Evolutionary conservation across 2,888 invertebrate genomes (phyloP), one percentile per base, ranked within the genome.

Genomic region (Nymphalis urticae): DNA sequence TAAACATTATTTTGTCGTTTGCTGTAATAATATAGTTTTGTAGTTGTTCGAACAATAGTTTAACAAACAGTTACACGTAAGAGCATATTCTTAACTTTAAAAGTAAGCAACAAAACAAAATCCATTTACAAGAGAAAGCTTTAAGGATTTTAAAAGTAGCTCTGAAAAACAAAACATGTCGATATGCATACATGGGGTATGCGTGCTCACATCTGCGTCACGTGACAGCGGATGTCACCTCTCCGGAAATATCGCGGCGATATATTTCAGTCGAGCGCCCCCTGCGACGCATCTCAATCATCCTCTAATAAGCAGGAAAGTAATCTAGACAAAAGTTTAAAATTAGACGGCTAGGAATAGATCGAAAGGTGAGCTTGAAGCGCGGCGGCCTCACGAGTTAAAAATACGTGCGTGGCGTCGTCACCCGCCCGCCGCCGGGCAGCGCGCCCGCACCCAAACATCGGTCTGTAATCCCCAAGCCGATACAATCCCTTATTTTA

Each of bases 281-380:
- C 92, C 92, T 90, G 92, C 91, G 91, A 89, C 86, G 92, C 90
- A 82, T 86, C 87, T 91, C 88, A 89, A 90, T 91, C 90, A 90
- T 89, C 87, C 89, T 86, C 89, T 91, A 91, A 92, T 92, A 90
- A 91, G 90, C 85, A 88, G 90, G 88, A 90, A 89, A 90, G 90
- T 88, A 85, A 91, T 92, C 90, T 89, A 92, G 91, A 92, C 91
- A 92, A 90, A 91, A 88, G 90, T 91, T 88, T 91, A 91, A 88
- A 90, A 89, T 90, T 91, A 87, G 77, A 72, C 76, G 69, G 82
- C 81, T 86, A 85, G 83, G 83, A 92, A 92, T 92, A 92, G 90
- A 89, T 83, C 83, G 90, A 90, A 90, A 92, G 92, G 92, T 91
- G 91, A 90, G 91, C 89, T 89, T 86, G 82, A 27, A 84, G 87